phyloP scores from a whole-genome alignment of 2,113 vertebrate species.

The Meriones unguiculatus region DNA sequence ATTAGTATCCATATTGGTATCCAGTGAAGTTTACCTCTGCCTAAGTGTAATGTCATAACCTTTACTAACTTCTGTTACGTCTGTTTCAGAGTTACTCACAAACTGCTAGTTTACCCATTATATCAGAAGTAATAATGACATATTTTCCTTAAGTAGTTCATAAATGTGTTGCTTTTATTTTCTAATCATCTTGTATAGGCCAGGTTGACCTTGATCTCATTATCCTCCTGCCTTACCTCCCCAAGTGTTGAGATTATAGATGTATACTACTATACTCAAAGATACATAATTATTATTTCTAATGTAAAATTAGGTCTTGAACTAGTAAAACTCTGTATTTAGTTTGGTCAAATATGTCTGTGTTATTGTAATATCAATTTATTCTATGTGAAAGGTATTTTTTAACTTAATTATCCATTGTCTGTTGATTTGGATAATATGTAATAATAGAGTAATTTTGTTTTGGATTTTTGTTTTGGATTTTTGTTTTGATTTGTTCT shows the following conservation, averaged over 20 bases:
- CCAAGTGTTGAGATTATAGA: background rate
- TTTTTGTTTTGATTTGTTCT: background rate
- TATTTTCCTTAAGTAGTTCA: conserved; percentile 12
- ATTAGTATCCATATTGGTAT: background rate
- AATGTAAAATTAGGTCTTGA: background rate
- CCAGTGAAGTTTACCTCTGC: background rate
- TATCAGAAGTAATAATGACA: background rate
- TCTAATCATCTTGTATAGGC: background rate
- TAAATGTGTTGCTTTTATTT: background rate
- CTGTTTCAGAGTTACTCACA: conserved; percentile 27
- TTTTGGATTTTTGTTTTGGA: background rate
- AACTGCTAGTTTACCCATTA: background rate
- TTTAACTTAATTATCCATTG: background rate
- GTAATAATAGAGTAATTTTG: background rate
- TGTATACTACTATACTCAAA: background rate
- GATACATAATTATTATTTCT: background rate
- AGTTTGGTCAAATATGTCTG: background rate
- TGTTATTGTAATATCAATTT: background rate
- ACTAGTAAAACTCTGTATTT: conserved; percentile 57
- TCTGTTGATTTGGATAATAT: background rate
- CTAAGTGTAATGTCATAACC: background rate
- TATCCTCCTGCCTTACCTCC: background rate
- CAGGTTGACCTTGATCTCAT: background rate
- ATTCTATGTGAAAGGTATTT: background rate
- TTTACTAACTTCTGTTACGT: background rate